Percentiles rank a stretch among this genome's conserved stretches.
These are phyloP conservation scores for Galleria mellonella DNA, from an alignment of 1,140 invertebrate genomes.

Conservation along the genomic window DNA sequence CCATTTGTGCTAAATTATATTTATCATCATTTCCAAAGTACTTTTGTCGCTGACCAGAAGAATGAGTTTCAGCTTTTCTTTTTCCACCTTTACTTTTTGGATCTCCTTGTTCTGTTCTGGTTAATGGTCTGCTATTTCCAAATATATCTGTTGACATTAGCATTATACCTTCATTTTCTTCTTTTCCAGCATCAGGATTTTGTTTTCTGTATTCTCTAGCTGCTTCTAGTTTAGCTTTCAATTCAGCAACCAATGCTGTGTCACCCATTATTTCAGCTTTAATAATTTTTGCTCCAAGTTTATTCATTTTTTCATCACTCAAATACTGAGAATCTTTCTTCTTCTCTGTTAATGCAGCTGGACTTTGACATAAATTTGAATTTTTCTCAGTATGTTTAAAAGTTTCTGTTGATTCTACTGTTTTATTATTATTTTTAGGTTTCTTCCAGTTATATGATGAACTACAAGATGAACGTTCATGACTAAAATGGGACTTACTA, in stretches of 20 bases:
- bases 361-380: slow-evolving; percentile 22
- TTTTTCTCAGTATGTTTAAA: slow-evolving; percentile 6
- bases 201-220: slow-evolving; percentile 78
- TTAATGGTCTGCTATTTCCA: slow-evolving; percentile 78
- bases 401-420: background rate
- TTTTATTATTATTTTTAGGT: slow-evolving; percentile 14
- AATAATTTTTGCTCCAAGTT: slow-evolving; percentile 88
- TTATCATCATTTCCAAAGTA: slow-evolving; percentile 96
- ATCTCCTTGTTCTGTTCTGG: slow-evolving; percentile 49
- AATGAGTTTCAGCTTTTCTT: slow-evolving; percentile 83
- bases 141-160: slow-evolving; percentile 81
- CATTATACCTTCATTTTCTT: slow-evolving; percentile 76
- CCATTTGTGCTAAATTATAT: slow-evolving; percentile 90
- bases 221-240: slow-evolving; percentile 84
- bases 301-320: slow-evolving; percentile 90
- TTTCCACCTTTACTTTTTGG: slow-evolving; percentile 63
- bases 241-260: slow-evolving; percentile 77
- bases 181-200: slow-evolving; percentile 40
- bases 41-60: slow-evolving; percentile 81
- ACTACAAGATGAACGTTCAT: too few relatives aligned
- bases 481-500: too few relatives aligned
- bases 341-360: background rate
- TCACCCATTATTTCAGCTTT: slow-evolving; percentile 95
- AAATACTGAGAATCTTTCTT: slow-evolving; percentile 49
- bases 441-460: slow-evolving; percentile 37